These are phyloP conservation scores for Boleophthalmus pectinirostris DNA, from an alignment of 2,113 vertebrate species.

Conservation along the genomic window DNA sequence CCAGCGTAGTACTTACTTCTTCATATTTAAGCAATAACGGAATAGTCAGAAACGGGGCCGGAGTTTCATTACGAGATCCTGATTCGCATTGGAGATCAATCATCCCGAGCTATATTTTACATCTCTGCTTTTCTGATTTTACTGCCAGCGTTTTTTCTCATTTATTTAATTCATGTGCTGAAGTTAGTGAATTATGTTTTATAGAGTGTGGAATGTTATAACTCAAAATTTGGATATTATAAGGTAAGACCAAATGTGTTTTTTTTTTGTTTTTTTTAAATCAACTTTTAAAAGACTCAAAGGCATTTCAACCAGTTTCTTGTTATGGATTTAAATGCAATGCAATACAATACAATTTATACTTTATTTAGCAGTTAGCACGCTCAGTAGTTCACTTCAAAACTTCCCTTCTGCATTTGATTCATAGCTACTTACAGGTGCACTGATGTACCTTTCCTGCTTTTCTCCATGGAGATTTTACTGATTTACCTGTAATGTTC, in stretches of 20 bases:
- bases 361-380: too few relatives aligned
- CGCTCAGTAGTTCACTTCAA: too few relatives aligned
- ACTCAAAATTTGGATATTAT: neutral
- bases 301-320: neutral
- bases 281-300: too few relatives aligned
- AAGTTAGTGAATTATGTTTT: neutral
- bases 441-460: too few relatives aligned
- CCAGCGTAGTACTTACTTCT: constrained; percentile 1
- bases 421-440: too few relatives aligned
- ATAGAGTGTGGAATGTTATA: neutral
- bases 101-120: constrained; percentile 1
- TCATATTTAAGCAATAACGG: constrained; percentile 14
- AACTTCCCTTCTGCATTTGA: too few relatives aligned
- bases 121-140: constrained; percentile 4
- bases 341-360: too few relatives aligned
- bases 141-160: constrained; percentile 5
- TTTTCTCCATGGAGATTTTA: too few relatives aligned
- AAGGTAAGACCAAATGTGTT: too few relatives aligned
- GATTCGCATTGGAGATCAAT: constrained; percentile 23
- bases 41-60: constrained; percentile 9
- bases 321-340: too few relatives aligned
- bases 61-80: constrained; percentile 20
- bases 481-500: too few relatives aligned
- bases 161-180: constrained; percentile 7
- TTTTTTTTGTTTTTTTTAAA: too few relatives aligned